Evolutionary conservation across 2,888 invertebrate genomes (phyloP).

Genomic region (Nomada hirtipes): DNA sequence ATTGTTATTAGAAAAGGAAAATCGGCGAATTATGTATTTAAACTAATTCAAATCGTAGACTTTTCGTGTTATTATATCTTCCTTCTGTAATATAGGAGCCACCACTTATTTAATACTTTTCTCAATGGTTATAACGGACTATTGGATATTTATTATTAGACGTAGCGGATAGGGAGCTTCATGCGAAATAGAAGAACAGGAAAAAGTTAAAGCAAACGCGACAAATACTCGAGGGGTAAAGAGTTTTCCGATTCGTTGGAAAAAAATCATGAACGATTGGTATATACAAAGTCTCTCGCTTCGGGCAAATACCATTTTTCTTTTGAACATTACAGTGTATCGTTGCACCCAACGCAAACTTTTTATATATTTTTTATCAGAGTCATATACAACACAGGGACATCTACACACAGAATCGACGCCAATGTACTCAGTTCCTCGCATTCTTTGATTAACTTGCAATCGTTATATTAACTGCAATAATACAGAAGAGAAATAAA

Average conservation of each 20-base stretch:
- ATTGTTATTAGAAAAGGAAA: conserved; percentile 3
- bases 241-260: conserved; percentile 11
- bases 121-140: conserved; percentile 64
- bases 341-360: not conserved
- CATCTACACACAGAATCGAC: conserved; percentile 38
- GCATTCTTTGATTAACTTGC: conserved; percentile 41
- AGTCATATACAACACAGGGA: conserved; percentile 24
- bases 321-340: not conserved
- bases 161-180: conserved; percentile 44
- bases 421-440: conserved; percentile 65
- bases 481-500: conserved; percentile 32
- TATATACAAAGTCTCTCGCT: conserved; percentile 25
- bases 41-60: conserved; percentile 33
- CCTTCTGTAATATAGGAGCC: conserved; percentile 49
- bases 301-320: conserved; percentile 19
- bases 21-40: conserved; percentile 33
- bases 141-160: conserved; percentile 51
- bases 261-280: conserved; percentile 19
- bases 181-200: conserved; percentile 21
- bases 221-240: conserved; percentile 25
- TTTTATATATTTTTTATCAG: conserved; percentile 3
- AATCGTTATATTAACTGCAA: conserved; percentile 24
- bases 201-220: not conserved
- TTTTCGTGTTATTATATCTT: conserved; percentile 44
- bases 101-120: conserved; percentile 55